Percentiles rank a stretch among this genome's conserved stretches.
These are phyloP conservation scores for Melipona quadrifasciata DNA, from an alignment of 1,140 invertebrate species.

Conservation along the genomic window DNA sequence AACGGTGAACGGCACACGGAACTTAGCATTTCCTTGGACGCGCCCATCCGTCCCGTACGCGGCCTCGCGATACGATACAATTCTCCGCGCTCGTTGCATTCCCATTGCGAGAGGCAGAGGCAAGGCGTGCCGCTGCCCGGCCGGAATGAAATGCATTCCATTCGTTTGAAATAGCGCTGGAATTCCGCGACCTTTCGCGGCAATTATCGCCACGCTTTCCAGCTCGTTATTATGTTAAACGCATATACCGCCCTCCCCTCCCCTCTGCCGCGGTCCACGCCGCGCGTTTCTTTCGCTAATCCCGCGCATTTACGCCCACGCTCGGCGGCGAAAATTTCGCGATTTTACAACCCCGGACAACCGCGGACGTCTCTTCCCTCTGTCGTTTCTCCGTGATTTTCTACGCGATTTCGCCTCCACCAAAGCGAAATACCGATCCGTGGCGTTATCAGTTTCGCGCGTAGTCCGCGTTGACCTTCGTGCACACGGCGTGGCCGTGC, in stretches of 20 bases:
- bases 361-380: background rate
- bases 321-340: background rate
- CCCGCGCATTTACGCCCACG: background rate
- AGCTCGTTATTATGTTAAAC: background rate
- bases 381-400: background rate
- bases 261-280: too few relatives aligned
- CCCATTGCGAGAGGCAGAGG: background rate
- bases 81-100: background rate
- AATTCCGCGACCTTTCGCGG: background rate
- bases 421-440: slow-evolving; percentile 35
- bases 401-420: background rate
- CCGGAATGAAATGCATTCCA: too few relatives aligned
- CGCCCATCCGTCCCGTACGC: too few relatives aligned
- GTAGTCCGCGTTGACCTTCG: slow-evolving; percentile 41
- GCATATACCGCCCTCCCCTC: background rate
- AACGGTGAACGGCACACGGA: slow-evolving; percentile 24
- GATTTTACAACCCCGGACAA: background rate
- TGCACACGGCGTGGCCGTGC: slow-evolving; percentile 10
- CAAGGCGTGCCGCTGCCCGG: background rate
- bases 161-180: background rate
- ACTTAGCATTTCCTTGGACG: slow-evolving; percentile 22
- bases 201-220: background rate
- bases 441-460: background rate
- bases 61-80: background rate
- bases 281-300: background rate